Evolutionary conservation across 2,888 invertebrate genomes (phyloP).

Genomic region (Nycteola revayana): DNA sequence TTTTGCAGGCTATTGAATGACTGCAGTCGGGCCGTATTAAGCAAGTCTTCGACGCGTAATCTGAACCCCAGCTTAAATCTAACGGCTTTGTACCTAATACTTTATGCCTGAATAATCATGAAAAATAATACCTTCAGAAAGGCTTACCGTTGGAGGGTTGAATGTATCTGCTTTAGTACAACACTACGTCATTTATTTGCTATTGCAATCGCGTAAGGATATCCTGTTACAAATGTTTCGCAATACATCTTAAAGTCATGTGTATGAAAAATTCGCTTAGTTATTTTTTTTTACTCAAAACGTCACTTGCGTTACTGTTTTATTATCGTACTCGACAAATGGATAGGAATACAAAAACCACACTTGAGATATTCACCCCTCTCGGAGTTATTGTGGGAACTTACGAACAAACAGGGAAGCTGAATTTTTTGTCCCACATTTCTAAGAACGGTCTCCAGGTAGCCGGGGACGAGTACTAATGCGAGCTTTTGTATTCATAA

Average conservation of each 20-base stretch:
- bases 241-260: conserved; percentile 5
- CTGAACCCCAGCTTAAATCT: conserved; percentile 67
- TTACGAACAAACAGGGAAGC: conserved; percentile 59
- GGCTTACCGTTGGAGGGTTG: conserved; percentile 27
- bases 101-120: conserved; percentile 62
- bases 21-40: conserved; percentile 69
- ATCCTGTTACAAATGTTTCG: conserved; percentile 16
- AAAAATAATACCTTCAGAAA: conserved; percentile 53
- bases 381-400: conserved; percentile 73
- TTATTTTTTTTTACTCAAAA: conserved; percentile 32
- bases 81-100: conserved; percentile 64
- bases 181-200: conserved; percentile 7
- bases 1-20: conserved; percentile 76
- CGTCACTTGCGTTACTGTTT: conserved; percentile 55
- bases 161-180: conserved; percentile 17
- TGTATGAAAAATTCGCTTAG: background rate
- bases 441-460: conserved; percentile 70
- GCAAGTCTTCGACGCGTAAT: conserved; percentile 71
- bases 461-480: conserved; percentile 54
- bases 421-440: conserved; percentile 55
- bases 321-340: conserved; percentile 71
- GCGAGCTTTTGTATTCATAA: conserved; percentile 52
- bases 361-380: conserved; percentile 74
- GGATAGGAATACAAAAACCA: conserved; percentile 69
- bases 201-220: conserved; percentile 19